Evolutionary conservation across 2,113 vertebrate species (phyloP).

Genomic region (Raja brachyura): DNA sequence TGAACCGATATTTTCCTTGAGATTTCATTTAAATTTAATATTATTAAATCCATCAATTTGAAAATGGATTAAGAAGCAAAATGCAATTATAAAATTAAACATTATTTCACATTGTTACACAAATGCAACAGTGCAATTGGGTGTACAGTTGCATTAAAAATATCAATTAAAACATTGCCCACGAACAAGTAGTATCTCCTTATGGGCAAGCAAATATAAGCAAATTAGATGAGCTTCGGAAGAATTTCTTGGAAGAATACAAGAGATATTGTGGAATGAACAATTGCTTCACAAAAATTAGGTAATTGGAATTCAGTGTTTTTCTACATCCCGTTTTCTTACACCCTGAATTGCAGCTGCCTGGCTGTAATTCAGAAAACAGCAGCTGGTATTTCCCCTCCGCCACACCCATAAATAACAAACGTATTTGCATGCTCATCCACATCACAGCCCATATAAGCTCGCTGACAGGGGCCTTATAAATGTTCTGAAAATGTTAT

Average conservation of each 20-base stretch:
- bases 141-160: neutral
- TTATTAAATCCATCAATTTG: neutral
- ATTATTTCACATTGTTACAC: neutral
- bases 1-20: neutral
- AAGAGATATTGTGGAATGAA: neutral
- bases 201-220: neutral
- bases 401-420: neutral
- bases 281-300: neutral
- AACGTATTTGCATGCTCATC: neutral
- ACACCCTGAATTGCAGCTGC: neutral
- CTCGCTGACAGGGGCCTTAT: neutral
- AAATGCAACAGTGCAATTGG: neutral
- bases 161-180: neutral
- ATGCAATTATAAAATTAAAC: neutral
- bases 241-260: neutral
- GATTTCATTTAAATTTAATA: neutral
- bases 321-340: neutral
- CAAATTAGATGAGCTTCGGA: neutral
- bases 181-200: neutral
- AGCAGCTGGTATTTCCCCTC: neutral
- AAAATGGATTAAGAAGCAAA: neutral
- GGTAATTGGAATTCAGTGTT: neutral
- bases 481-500: neutral
- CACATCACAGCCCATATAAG: neutral
- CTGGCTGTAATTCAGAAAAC: neutral